Evolutionary conservation across 2,888 invertebrate genomes (phyloP), one percentile per base, ranked within the genome.

Genomic region (Tetragonisca angustula): DNA sequence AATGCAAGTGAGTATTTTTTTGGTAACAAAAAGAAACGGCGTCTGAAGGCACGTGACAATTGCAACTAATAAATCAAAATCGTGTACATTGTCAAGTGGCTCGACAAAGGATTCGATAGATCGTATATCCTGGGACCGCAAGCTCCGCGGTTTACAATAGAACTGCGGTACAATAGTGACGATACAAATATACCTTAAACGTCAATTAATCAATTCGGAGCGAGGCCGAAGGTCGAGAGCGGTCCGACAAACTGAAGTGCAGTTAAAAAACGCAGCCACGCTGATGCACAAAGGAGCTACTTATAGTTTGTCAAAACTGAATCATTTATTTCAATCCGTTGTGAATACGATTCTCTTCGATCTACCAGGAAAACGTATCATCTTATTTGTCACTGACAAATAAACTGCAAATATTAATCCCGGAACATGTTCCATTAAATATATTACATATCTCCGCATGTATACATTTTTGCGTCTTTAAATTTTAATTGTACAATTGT

Each of bases 191-290:
- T 90, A 91, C 89, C 87, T 88, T 85, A 90, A 90, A 87, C 85
- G 86, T 90, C 92, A 90, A 92, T 92, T 92, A 92, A 92, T 92
- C 92, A 92, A 91, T 88, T 80, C 83, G 80, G 71, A 76, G 70
- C 78, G 77, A 89, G 88, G 87, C 89, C 85, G 85, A 85, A 90
- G 88, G 88, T 89, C 83, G 89, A 91, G 89, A 88, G 82, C 68
- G 83, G 70, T 71, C 70, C 70, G 87, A 87, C 85, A 82, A 74
- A 71, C 76, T 72, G 74, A 80, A 81, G 86, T 84, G 76, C 77
- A 69, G 74, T 61, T 73, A 61, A 73, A 73, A 76, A 81, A 82
- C 65, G 24, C 21, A 67, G 74, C 54, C 68, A 80, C 78, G 52
- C 50, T n/a, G 27, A 6, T 32, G 19, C 19, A 78, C 74, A 88